A percentile compares a stretch with the other conserved stretches of the same genome.
Conservation (phyloP, 2,113 vertebrate species). For the Engystomops pustulosus region DNA sequence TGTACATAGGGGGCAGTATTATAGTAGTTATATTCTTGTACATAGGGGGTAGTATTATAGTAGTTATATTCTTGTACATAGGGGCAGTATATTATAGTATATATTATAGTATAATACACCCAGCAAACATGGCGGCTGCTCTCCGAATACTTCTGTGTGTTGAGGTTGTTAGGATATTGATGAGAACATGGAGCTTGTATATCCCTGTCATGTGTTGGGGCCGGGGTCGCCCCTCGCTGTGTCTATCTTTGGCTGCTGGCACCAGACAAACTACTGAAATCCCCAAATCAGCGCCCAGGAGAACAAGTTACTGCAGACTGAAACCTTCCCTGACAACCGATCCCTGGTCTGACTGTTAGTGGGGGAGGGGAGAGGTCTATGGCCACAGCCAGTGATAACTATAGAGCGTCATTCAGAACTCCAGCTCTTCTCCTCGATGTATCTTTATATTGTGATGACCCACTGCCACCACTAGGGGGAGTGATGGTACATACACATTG, state of each 20-base stretch:
- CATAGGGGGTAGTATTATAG: not conserved
- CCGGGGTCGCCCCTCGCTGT: not conserved
- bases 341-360: not conserved
- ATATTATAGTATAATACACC: not conserved
- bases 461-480: not conserved
- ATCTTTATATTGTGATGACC: too few species aligned
- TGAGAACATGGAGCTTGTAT: not conserved
- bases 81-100: not conserved
- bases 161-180: not conserved
- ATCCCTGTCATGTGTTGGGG: not conserved
- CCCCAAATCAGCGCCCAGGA: not conserved
- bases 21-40: slow-evolving; percentile 16
- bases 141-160: not conserved
- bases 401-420: not conserved
- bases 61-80: not conserved
- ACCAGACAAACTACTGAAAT: not conserved
- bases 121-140: not conserved
- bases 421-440: too few species aligned
- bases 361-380: not conserved
- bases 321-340: not conserved
- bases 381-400: not conserved
- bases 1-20: slow-evolving; percentile 3
- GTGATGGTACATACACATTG: too few species aligned
- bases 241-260: not conserved
- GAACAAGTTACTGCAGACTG: slow-evolving; percentile 3